Base-by-base conservation (phyloP, 2,888 invertebrate species). In the Caenorhabditis wallacei region DNA sequence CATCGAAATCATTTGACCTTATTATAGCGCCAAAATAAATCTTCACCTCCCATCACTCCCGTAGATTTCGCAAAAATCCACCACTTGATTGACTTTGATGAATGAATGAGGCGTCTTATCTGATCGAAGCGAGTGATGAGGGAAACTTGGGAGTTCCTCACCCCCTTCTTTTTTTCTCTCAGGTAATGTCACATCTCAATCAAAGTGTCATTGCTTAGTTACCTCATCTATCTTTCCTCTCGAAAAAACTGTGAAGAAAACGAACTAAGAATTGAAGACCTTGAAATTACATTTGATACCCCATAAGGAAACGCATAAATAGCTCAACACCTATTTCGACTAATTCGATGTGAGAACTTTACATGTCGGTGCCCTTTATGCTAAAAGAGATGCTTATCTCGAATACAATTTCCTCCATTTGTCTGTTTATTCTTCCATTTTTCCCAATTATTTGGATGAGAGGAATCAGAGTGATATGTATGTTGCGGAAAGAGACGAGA, bases 311-410 rank as follows among this genome's bases (percentile, higher is more conserved):
- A 4, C 40, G 20, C 66, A 68, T 76, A 66, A 79, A 79, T 51
- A 66, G 57, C 57, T 79, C 79, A 71, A 71, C 51, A 24, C 26
- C 22, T 54, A 37, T 51, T 71, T 64, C 22, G 18, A 37, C 79
- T 79, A 79, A 79, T 79, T 79, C 66, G 59, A 71, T 51, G 57
- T 79, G 79, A 79, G 64, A 79, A 18, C 40, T 74, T 76, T 16
- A 43, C 37, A 22, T 57, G 63, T 54, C 78, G 78, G 78, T 57
- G 24, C 20, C 37, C 43, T 70, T 64, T 54, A 30, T 30, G 30
- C 30, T 30, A 30, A n/a, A n/a, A 30, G 30, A 30, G 30, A 54
- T 69, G 26, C 11, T 18, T 71, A 70, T 61, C 59, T 70, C 20
- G n/a, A n/a, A n/a, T n/a, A 8, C 16, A 61, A 61, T 26, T 16